Evolutionary conservation across 2,113 vertebrate species (phyloP), one percentile per base, ranked within the genome.

Genomic region (Engystomops pustulosus): DNA sequence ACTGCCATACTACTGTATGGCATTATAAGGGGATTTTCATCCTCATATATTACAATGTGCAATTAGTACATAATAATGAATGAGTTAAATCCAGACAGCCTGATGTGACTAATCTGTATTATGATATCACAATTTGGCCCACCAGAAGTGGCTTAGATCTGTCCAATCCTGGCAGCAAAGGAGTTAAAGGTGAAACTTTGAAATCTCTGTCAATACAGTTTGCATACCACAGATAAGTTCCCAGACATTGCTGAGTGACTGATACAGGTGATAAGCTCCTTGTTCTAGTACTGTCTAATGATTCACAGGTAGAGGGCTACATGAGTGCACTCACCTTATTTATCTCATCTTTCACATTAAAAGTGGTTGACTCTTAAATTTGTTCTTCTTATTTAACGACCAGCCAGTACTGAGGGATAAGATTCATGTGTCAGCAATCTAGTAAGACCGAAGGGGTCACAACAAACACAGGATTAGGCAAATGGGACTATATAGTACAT

Each of bases 171-270:
- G 1, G 55, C 12, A 25, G 49, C 49, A 15, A 53, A 53, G 9
- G 44, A 45, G 44, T 45, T 5, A 45, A 45, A 60, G 20, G 32
- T 38, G 25, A 78, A 38, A 32, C 23, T 55, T 38, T 2, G 10
- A 34, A 51, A 17, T 6, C 18, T 58, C 12, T 62, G 55, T 79
- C 55, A 62, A 79, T 79, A 79, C n/a, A 60, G 53, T 62, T 62
- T 60, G 36, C 76, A 79, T 79, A 44, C 76, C 36, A 62, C 53
- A 62, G 55, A 79, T 79, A 79, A 41, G 53, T 49, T 60, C 34
- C 36, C 53, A 79, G 55, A 58, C 76, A 78, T 55, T 79, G 55
- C 53, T 38, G 76, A 62, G 76, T 62, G 36, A 62, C 44, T 18
- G 36, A 60, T 79, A 38, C n/a, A 38, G 53, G 51, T 78, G 75